Conservation (phyloP, 2,888 invertebrate species). For the Rhorus exstirpatorius region DNA sequence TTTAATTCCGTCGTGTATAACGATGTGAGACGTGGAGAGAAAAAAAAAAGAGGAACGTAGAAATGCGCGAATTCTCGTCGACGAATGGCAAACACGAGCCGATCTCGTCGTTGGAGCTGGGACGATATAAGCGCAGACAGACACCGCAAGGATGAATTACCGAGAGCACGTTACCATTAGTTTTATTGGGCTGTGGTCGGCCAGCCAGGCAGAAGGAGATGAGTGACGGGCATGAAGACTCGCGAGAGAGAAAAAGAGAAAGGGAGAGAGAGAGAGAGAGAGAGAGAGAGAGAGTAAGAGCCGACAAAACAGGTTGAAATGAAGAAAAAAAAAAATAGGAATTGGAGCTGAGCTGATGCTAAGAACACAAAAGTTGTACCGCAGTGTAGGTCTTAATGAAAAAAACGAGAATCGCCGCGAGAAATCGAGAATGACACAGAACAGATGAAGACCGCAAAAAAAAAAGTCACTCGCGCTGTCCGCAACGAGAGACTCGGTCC, state of each 20-base stretch:
- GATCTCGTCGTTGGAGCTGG: slow-evolving; percentile 19
- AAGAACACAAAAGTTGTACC: neutral
- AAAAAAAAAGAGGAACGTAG: no score
- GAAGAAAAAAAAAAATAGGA: slow-evolving; percentile 23
- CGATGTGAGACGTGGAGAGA: no score
- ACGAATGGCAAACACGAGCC: neutral
- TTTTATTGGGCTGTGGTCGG: slow-evolving; percentile 18
- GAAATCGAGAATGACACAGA: no score
- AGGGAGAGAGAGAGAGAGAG: no score
- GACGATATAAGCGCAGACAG: neutral
- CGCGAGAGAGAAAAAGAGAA: no score
- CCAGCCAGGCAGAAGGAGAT: no score
- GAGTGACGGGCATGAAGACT: no score
- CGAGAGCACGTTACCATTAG: slow-evolving; percentile 15
- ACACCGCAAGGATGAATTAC: slow-evolving; percentile 19
- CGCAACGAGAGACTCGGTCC: slow-evolving; percentile 51
- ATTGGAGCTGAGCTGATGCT: slow-evolving; percentile 26
- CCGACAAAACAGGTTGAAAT: slow-evolving; percentile 19
- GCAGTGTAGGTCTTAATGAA: neutral
- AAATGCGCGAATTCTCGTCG: slow-evolving; percentile 1
- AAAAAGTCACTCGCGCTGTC: slow-evolving; percentile 26
- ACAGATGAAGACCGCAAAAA: slow-evolving; percentile 61
- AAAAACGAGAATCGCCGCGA: slow-evolving; percentile 26
- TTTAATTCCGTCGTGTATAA: no score
- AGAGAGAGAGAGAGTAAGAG: no score